Base-by-base conservation (phyloP, 2,888 invertebrate genomes). In the Malthinus flaveolus region DNA sequence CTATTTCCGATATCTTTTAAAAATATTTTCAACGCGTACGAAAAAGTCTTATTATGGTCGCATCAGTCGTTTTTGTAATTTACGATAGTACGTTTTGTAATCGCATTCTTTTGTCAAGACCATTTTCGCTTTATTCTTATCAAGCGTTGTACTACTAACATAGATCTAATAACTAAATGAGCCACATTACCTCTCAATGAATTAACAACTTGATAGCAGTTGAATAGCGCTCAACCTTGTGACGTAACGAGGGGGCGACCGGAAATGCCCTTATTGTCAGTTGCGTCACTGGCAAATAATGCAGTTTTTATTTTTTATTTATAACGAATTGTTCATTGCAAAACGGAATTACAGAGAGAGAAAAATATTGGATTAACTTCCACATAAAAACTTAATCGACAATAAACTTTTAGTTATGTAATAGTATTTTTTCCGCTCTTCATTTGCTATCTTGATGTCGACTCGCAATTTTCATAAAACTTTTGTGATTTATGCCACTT, bases 161-260 rank as follows among this genome's bases (percentile, higher is more conserved):
- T 56, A 64, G 50, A 65, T 63, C 53, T 63, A 68, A 67, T 63
- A 59, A 60, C 61, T 65, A 68, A 71, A 73, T 68, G 71, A 72
- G 67, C 70, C 66, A 67, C 64, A 64, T 67, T 67, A 65, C 46
- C 65, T 65, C 71, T 74, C 75, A 77, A 75, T 77, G 75, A 74
- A 74, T 75, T 76, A 77, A 77, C 73, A 69, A 70, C 72, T 71
- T 74, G 75, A 75, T 76, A 72, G 71, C 71, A 64, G 70, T 69
- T 69, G 72, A 73, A 75, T 74, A 71, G 70, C 66, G 68, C 65
- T 66, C 58, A 73, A 71, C 73, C 74, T 73, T 74, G 72, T 75
- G 75, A 76, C 75, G 75, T 73, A 72, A 72, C 67, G 71, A 73
- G 73, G 73, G 73, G 74, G 73, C 75, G 74, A 74, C 72, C 72